Conservation (phyloP, 2,113 vertebrate genomes). For the human (Homo sapiens) region DNA sequence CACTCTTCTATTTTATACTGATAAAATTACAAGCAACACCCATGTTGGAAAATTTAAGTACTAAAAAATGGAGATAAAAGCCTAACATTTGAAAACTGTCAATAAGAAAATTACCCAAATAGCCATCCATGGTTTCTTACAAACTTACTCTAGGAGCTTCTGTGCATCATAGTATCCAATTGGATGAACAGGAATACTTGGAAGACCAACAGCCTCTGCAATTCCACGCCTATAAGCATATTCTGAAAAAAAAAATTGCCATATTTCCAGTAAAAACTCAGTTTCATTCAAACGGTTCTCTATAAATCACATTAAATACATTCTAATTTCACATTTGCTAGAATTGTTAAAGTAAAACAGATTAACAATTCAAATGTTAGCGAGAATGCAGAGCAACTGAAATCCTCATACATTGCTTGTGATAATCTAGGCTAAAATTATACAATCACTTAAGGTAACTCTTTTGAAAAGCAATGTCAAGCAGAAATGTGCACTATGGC, state of each 20-base stretch:
- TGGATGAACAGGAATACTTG: slow-evolving; percentile 95
- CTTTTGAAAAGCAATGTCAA: neutral
- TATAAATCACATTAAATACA: neutral
- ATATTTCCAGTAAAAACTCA: neutral
- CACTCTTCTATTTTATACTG: neutral
- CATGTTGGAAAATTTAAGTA: neutral
- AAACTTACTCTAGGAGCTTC: slow-evolving; percentile 88
- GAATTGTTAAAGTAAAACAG: neutral
- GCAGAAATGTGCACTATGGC: neutral
- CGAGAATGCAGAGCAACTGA: neutral
- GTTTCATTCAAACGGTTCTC: neutral
- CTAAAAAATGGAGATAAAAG: neutral
- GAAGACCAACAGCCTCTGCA: slow-evolving; percentile 89
- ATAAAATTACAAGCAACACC: neutral
- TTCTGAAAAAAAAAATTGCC: slow-evolving; percentile 81
- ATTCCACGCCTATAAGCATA: slow-evolving; percentile 87
- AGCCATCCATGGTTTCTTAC: neutral
- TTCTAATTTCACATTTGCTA: neutral
- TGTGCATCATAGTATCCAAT: slow-evolving; percentile 93
- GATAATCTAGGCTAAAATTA: neutral
- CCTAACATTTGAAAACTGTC: neutral
- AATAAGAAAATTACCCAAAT: neutral
- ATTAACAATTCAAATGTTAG: neutral
- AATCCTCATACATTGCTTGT: neutral
- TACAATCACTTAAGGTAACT: neutral